phyloP scores from a whole-genome alignment of 2,113 vertebrate genomes.

The Corythaixoides concolor region DNA sequence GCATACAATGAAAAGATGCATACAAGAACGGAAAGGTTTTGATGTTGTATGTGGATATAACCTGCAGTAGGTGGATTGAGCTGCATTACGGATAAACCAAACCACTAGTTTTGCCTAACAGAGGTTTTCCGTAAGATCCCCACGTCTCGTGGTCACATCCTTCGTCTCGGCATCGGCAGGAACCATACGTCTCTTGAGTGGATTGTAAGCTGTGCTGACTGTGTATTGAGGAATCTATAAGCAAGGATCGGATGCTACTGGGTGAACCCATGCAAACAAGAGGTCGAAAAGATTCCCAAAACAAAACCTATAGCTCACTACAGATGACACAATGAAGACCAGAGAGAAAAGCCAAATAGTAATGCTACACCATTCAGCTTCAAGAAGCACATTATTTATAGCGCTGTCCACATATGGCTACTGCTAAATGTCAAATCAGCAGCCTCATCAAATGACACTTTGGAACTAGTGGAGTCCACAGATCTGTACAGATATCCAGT shows the following conservation, averaged over 20 bases:
- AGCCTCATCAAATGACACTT: slow-evolving; percentile 75
- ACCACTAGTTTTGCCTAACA: neutral
- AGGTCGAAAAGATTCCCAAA: slow-evolving; percentile 84
- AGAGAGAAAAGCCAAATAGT: slow-evolving; percentile 87
- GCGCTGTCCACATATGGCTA: slow-evolving; percentile 72
- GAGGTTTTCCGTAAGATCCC: neutral
- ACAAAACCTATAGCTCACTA: slow-evolving; percentile 94
- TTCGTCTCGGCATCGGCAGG: neutral
- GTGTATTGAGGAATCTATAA: slow-evolving; percentile 86
- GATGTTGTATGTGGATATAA: neutral
- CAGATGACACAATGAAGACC: slow-evolving; percentile 94
- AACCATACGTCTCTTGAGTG: slow-evolving; percentile 77
- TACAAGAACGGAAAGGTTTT: neutral
- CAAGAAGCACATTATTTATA: slow-evolving; percentile 75
- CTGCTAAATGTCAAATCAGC: slow-evolving; percentile 81
- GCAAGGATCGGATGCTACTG: slow-evolving; percentile 85
- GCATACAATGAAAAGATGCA: neutral
- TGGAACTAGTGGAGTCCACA: slow-evolving; percentile 82
- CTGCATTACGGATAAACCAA: neutral
- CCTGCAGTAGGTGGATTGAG: neutral
- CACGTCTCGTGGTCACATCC: neutral
- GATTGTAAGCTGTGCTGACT: slow-evolving; percentile 87
- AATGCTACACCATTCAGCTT: slow-evolving; percentile 86
- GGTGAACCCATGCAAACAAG: slow-evolving; percentile 95
- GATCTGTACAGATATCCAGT: slow-evolving; percentile 74